Conservation (phyloP, 2,888 invertebrate genomes). For the Xestia sexstrigata region DNA sequence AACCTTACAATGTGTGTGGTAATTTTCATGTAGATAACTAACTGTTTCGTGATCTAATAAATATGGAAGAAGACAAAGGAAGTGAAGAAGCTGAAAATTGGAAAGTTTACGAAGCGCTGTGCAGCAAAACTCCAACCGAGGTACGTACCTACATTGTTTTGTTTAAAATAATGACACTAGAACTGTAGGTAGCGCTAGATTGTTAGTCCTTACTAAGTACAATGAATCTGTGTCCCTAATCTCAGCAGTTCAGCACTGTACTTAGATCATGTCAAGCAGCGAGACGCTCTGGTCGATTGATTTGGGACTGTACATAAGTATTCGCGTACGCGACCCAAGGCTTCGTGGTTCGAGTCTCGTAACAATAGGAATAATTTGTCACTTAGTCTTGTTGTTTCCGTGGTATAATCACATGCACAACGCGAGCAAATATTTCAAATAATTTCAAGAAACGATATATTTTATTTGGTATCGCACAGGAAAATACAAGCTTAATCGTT, state of each 20-base stretch:
- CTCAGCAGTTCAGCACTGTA: background rate
- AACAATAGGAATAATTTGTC: background rate
- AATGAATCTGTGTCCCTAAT: background rate
- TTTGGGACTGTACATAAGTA: background rate
- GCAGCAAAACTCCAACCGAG: slow-evolving; percentile 90
- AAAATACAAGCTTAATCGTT: too few relatives aligned
- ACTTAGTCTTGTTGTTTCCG: too few relatives aligned
- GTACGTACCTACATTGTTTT: slow-evolving; percentile 73
- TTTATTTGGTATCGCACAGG: too few relatives aligned
- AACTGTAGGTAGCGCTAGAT: background rate
- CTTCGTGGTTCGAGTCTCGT: too few relatives aligned
- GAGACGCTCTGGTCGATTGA: background rate
- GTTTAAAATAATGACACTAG: background rate
- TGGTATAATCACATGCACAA: too few relatives aligned
- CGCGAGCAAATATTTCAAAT: background rate
- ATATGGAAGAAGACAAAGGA: slow-evolving; percentile 84
- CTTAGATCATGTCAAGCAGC: background rate
- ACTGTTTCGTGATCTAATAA: slow-evolving; percentile 16
- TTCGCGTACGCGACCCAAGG: background rate
- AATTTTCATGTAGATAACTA: slow-evolving; percentile 9
- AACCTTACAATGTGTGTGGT: slow-evolving; percentile 23
- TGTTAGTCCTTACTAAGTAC: background rate
- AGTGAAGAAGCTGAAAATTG: slow-evolving; percentile 92
- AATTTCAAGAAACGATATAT: background rate
- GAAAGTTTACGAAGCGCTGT: slow-evolving; percentile 93